These are phyloP conservation scores for Coregonus sp. DNA, from an alignment of 2,797 vertebrate species.

Conservation along the genomic window DNA sequence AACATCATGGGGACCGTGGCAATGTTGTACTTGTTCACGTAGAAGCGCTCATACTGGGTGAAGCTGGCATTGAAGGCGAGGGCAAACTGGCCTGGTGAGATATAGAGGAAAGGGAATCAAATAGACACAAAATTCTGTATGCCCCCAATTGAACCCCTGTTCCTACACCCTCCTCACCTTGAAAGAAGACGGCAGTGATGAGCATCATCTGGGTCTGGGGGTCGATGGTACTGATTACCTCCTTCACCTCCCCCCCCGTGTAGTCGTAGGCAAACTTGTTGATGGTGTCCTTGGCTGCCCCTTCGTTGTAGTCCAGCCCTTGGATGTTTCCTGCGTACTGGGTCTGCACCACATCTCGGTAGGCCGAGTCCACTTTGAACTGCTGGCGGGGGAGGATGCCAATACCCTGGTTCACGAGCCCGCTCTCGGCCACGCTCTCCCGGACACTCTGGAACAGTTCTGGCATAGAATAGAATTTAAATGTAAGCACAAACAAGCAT, in stretches of 20 bases:
- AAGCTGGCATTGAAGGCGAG: conserved; percentile 76
- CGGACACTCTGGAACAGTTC: conserved; percentile 73
- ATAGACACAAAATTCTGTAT: neutral
- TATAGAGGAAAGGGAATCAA: neutral
- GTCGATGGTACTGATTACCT: conserved; percentile 73
- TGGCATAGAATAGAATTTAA: conserved; percentile 41
- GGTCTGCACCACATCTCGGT: conserved; percentile 71
- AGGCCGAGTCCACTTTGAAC: conserved; percentile 66
- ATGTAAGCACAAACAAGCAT: neutral
- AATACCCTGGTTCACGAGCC: conserved; percentile 65
- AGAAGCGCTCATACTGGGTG: conserved; percentile 83
- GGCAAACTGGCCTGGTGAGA: conserved; percentile 77
- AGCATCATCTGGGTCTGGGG: conserved; percentile 77
- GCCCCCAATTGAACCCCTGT: neutral
- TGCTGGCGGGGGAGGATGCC: conserved; percentile 71
- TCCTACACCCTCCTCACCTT: conserved; percentile 67
- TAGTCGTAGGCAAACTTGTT: conserved; percentile 72
- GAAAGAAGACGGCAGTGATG: conserved; percentile 74
- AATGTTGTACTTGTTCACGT: conserved; percentile 80
- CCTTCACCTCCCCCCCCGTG: conserved; percentile 69
- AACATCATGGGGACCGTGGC: conserved; percentile 89
- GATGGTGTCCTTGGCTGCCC: conserved; percentile 63
- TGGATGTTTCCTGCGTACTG: conserved; percentile 75
- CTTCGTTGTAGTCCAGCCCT: conserved; percentile 64
- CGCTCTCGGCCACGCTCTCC: conserved; percentile 50